Evolutionary conservation across 2,888 invertebrate genomes (phyloP), one percentile per base, ranked within the genome.

Genomic region (Sarcophaga rosellei): DNA sequence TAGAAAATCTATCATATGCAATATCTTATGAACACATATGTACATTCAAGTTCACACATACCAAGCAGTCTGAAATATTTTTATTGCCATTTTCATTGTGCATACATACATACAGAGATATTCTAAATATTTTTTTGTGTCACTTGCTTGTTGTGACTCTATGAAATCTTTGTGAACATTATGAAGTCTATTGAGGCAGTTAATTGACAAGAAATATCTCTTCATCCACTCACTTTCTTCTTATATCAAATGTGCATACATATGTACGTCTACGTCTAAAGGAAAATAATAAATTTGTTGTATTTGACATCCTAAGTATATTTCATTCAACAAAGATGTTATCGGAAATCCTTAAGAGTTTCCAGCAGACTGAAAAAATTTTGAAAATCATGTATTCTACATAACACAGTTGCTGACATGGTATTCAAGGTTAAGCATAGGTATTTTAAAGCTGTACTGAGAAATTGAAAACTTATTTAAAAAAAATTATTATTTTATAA

Each of bases 101-200:
- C n/a, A 4, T 25, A 25, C 25, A 25, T 35, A 25, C 1, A 1
- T 25, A 6, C 35, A 35, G 6, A 74, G 53, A 62, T 2, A 66
- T 81, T 81, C 12, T 68, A 23, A 53, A 81, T 68, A 75, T 75
- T 35, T 62, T 61, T 69, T 35, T n/a, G 21, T 11, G 21, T 69
- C 74, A 81, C 68, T 75, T 75, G 25, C 53, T 68, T 53, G 61
- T 35, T 35, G 35, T 35, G 35, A 73, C 25, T 62, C n/a, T 69
- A 53, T 35, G n/a, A n/a, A n/a, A n/a, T 69, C 74, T 62, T 69
- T 68, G 62, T 23, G 62, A 74, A 81, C 21, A 62, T 69, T 74
- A n/a, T 44, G 21, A 47, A 66, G 68, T 81, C 68, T 62, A 68
- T 68, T 74, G 35, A 80, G 68, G 61, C 66, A 75, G n/a, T 75